These are phyloP conservation scores for Cenopis cana DNA, from an alignment of 2,888 invertebrate genomes.

Conservation along the genomic window DNA sequence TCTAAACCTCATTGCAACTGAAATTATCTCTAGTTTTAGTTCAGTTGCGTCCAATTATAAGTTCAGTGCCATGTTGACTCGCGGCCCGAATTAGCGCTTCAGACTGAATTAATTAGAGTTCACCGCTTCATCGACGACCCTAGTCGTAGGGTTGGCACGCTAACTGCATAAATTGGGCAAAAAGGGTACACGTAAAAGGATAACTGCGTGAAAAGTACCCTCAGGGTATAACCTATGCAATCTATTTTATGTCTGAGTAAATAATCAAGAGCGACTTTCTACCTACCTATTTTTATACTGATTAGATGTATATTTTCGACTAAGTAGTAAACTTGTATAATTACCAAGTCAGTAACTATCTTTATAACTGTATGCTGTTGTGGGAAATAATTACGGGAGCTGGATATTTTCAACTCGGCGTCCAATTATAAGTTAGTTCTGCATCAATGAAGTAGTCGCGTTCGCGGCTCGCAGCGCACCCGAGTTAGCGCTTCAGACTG, in stretches of 20 bases:
- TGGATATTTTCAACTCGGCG: constrained; percentile 8
- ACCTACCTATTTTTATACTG: neutral
- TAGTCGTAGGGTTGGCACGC: constrained; percentile 29
- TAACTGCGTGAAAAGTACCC: no score
- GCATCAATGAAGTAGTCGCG: constrained; percentile 4
- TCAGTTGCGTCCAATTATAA: constrained; percentile 31
- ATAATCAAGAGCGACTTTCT: neutral
- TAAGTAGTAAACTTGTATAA: neutral
- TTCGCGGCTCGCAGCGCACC: constrained; percentile 44
- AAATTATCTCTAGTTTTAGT: constrained; percentile 16
- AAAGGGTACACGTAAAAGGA: neutral
- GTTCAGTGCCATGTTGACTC: constrained; percentile 45
- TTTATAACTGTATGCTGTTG: neutral
- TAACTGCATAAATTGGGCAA: neutral
- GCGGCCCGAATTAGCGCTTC: constrained; percentile 74
- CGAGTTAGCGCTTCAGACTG: constrained; percentile 78
- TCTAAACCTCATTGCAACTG: neutral
- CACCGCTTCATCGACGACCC: constrained; percentile 62
- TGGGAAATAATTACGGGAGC: neutral
- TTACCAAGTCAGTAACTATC: neutral
- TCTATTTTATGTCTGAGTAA: neutral
- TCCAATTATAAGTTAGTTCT: constrained; percentile 30
- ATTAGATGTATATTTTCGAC: neutral
- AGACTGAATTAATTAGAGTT: constrained; percentile 75
- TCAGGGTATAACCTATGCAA: neutral